A percentile compares a stretch with the other conserved stretches of the same genome.
Conservation (phyloP, 2,797 vertebrate genomes). For the Xenopus petersii region DNA sequence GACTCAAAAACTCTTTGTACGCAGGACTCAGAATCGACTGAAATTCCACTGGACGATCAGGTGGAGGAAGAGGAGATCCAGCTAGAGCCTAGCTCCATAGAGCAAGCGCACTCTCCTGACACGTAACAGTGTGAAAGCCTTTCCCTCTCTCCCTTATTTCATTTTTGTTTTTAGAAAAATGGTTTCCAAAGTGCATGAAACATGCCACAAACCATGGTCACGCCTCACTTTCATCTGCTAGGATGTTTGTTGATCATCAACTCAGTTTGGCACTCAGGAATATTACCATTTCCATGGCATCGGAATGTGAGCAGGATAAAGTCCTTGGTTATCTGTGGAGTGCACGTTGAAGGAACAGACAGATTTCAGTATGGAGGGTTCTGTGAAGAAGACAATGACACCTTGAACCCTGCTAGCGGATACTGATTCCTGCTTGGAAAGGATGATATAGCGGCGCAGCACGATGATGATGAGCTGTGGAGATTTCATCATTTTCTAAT, state of each 20-base stretch:
- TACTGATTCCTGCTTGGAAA: neutral
- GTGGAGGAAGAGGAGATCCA: constrained; percentile 79
- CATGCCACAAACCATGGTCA: constrained; percentile 72
- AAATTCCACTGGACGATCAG: constrained; percentile 93
- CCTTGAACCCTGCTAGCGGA: neutral
- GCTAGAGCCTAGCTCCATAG: constrained; percentile 69
- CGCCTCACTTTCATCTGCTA: constrained; percentile 72
- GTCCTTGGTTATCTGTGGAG: constrained; percentile 30
- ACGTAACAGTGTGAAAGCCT: constrained; percentile 76
- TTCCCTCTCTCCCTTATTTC: constrained; percentile 52
- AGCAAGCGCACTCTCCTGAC: constrained; percentile 72
- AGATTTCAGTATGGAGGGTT: constrained; percentile 9
- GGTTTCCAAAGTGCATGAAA: constrained; percentile 81
- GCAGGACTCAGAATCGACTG: constrained; percentile 96
- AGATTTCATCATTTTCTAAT: constrained; percentile 69
- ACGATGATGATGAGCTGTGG: constrained; percentile 64
- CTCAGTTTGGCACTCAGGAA: constrained; percentile 97
- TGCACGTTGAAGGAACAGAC: constrained; percentile 12
- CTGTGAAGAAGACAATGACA: constrained; percentile 46
- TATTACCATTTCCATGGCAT: constrained; percentile 68
- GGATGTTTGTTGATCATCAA: constrained; percentile 76
- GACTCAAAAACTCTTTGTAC: constrained; percentile 98
- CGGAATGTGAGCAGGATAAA: constrained; percentile 53
- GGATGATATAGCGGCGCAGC: constrained; percentile 58
- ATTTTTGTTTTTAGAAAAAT: constrained; percentile 49